Evolutionary conservation across 2,113 vertebrate species (phyloP), one percentile per base, ranked within the genome.

Genomic region (Oreochromis aureus): DNA sequence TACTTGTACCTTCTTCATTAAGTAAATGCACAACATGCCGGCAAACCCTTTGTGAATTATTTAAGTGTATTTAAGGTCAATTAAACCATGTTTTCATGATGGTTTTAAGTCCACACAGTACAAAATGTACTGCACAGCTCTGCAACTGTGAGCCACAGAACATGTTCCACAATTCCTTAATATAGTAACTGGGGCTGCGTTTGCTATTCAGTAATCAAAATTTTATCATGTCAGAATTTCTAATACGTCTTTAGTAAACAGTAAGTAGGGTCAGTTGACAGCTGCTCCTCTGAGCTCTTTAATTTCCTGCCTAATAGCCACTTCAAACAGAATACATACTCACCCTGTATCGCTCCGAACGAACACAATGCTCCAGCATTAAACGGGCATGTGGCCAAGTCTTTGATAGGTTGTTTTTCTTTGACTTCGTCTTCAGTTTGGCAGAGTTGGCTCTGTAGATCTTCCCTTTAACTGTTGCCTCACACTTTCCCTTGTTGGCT

Each of bases 311-410:
- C 83, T 88, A 83, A 92, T 24, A 86, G 44, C 69, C 87, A 83
- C 88, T 90, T 91, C 83, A 90, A 92, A 93, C 81, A 86, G 89
- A 92, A 91, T 85, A 19, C 54, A 88, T 85, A 94, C 95, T 95
- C 92, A 95, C 95, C 90, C 81, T 76, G 73, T 69, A 36, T 44
- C 79, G 54, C 86, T 83, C 82, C 41, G 53, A 81, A 51, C 84
- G 22, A 91, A 85, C 83, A 69, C 88, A 51, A 85, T 84, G 87
- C 90, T 92, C 84, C 87, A 19, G 86, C 51, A 5, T 55, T 18
- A 84, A 87, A 87, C 1, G 56, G 94, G 46, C 39, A 59, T 41
- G 71, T 6, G 34, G 84, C 59, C 82, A 86, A 81, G 30, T 84
- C 89, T 91, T 87, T 89, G 85, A 86, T 73, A 4, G 3, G 19